phyloP scores from a whole-genome alignment of 2,797 vertebrate genomes.

The Arctocebus calabarensis region DNA sequence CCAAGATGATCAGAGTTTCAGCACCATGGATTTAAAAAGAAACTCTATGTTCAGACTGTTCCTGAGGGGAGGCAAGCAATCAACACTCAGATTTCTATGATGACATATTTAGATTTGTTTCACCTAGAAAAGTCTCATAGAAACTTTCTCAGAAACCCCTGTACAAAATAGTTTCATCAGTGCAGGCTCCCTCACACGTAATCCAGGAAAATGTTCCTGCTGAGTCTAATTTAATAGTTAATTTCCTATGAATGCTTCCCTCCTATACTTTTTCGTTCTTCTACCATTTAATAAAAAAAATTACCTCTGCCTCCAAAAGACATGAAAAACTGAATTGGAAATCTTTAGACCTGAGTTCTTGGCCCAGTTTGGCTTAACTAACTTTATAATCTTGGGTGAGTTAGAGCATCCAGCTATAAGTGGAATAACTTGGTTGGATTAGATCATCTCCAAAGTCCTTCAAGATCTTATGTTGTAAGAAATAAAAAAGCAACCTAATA shows the following conservation, averaged over 20 bases:
- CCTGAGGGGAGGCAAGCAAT: slow-evolving; percentile 43
- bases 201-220: background rate
- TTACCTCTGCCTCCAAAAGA: background rate
- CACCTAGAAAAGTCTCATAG: background rate
- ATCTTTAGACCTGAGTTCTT: background rate
- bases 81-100: background rate
- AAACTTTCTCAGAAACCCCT: slow-evolving; percentile 4
- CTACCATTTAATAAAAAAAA: background rate
- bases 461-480: background rate
- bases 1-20: slow-evolving; percentile 5
- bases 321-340: background rate
- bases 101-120: slow-evolving; percentile 8
- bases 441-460: slow-evolving; percentile 20
- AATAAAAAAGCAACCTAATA: background rate
- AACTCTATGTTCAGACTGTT: background rate
- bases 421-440: background rate
- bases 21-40: background rate
- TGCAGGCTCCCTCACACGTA: background rate
- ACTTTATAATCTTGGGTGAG: background rate
- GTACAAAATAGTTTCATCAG: background rate
- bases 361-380: background rate
- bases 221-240: background rate
- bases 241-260: background rate
- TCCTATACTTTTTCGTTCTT: background rate
- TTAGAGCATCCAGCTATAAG: background rate